phyloP scores from a whole-genome alignment of 2,888 invertebrate species.

The Yponomeuta evonymella region DNA sequence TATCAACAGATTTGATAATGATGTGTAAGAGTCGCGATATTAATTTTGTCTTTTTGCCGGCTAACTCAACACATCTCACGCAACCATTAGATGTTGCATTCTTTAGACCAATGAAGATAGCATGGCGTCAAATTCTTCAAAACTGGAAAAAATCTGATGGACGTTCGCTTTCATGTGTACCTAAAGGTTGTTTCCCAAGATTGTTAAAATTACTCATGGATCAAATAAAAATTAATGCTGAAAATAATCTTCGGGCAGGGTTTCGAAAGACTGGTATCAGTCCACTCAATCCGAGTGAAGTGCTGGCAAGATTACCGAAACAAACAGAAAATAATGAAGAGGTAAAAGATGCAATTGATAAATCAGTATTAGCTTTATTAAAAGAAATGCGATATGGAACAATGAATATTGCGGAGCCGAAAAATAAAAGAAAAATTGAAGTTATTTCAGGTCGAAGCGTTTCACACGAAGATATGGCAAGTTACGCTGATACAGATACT shows the following conservation, averaged over 20 bases:
- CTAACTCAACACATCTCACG: slow-evolving; percentile 36
- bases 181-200: slow-evolving; percentile 26
- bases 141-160: slow-evolving; percentile 27
- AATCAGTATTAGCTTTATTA: too few relatives aligned
- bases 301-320: too few relatives aligned
- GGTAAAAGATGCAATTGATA: too few relatives aligned
- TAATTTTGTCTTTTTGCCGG: slow-evolving; percentile 38
- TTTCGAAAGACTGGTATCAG: slow-evolving; percentile 25
- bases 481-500: too few relatives aligned
- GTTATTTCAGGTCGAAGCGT: too few relatives aligned
- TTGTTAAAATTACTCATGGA: slow-evolving; percentile 23
- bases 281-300: slow-evolving; percentile 21
- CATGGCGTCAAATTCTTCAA: slow-evolving; percentile 29
- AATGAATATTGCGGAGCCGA: too few relatives aligned
- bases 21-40: slow-evolving; percentile 39
- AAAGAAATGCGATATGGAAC: too few relatives aligned
- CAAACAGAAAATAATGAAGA: too few relatives aligned
- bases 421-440: too few relatives aligned
- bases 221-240: slow-evolving; percentile 18
- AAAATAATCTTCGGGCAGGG: slow-evolving; percentile 24
- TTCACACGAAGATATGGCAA: too few relatives aligned
- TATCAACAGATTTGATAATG: slow-evolving; percentile 31
- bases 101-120: slow-evolving; percentile 35
- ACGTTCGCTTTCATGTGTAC: slow-evolving; percentile 19
- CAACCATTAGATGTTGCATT: slow-evolving; percentile 41